Evolutionary conservation across 35 echinoderm and acorn worm genomes (phyloP).

Genomic region (Lytechinus variegatus): DNA sequence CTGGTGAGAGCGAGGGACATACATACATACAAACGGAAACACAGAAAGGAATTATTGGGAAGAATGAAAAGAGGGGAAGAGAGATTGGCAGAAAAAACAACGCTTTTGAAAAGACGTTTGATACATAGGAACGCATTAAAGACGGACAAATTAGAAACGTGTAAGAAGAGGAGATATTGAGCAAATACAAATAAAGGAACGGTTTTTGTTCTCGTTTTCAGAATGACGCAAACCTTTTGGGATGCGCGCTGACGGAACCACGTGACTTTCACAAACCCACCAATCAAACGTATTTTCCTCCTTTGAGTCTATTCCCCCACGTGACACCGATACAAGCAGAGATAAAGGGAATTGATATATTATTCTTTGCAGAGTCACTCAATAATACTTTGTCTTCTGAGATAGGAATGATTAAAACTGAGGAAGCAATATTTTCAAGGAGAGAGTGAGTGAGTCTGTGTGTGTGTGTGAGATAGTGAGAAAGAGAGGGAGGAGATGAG

Average conservation of each 20-base stretch:
- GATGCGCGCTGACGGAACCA: neutral
- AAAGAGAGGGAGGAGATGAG: neutral
- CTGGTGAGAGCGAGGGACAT: neutral
- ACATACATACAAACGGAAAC: too few species aligned
- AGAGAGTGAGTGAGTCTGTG: neutral
- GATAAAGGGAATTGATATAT: neutral
- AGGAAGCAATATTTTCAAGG: neutral
- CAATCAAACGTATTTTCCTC: neutral
- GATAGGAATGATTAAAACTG: neutral
- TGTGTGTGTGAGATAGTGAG: neutral
- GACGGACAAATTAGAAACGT: too few species aligned
- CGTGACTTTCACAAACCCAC: neutral
- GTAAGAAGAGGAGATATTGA: too few species aligned
- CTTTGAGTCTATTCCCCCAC: neutral
- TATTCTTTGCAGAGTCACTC: neutral
- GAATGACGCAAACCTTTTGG: neutral
- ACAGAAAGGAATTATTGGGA: neutral
- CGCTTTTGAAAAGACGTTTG: too few species aligned
- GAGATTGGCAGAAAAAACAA: too few species aligned
- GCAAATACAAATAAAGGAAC: neutral
- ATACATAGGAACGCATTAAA: too few species aligned
- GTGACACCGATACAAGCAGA: neutral
- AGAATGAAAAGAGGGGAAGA: too few species aligned
- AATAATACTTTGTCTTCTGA: slow-evolving; percentile 6
- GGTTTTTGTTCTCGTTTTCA: neutral